Base-by-base conservation (phyloP, 30 jellyfish, hydroid and myxozoan genomes). In the Morbakka virulenta region DNA sequence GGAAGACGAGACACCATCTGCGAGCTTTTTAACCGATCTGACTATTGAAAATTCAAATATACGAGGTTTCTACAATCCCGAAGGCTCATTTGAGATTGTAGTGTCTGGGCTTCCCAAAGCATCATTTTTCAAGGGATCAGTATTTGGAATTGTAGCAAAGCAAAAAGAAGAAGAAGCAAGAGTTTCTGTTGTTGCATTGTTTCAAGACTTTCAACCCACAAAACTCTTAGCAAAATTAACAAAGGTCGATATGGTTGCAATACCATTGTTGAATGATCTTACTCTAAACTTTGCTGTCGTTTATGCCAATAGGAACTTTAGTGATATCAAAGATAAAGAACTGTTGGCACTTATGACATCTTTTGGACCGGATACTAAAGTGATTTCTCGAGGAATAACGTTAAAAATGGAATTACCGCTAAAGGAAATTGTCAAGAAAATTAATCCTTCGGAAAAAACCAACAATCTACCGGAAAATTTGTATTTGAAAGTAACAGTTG, bases 231-330 rank as follows among this genome's bases (percentile, higher is more conserved):
- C 89, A 0, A 69, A 67, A 4, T 36, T 85, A n/a, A 85, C 95
- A 0, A 86, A 86, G n/a, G 67, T 64, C 41, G 95, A 85, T 30
- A 80, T 85, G 53, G 51, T 82, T 32, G 77, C 67, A 13, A 67
- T 85, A 1, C 95, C 95, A 0, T 35, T 85, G 75, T 67, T 85
- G 34, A 85, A 85, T 29, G 95, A 50, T 29, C 31, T 85, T 0
- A 62, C 9, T 3, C 49, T 74, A n/a, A 77, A 76, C 61, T 30
- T 85, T 26, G 95, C 95, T 3, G 31, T 85, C 25, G 95, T 76
- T 0, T 21, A 75, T 9, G 33, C 95, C 2, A 85, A 67, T 36
- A 76, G 70, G 35, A 89, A 85, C 49, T 72, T 85, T n/a, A 62
- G 67, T 13, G 75, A 57, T 1, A 66, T 85, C 69, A 85, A 85